Evolutionary conservation across 2,888 invertebrate genomes (phyloP).

Genomic region (Nemurella pictetii): DNA sequence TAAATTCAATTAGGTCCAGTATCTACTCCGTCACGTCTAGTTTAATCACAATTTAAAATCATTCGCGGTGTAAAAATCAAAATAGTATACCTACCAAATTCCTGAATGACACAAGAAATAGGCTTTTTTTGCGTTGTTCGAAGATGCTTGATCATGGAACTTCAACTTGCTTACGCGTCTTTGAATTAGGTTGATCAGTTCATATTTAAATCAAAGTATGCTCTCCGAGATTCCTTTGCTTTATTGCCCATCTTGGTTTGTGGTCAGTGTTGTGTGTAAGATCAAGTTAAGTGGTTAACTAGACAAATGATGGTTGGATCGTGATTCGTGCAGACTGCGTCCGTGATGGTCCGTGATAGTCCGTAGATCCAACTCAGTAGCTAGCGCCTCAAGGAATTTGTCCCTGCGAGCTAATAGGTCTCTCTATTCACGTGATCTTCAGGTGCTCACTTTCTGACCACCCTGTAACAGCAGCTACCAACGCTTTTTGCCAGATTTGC

Average conservation of each 20-base stretch:
- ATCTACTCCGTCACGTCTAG: background rate
- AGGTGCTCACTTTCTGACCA: background rate
- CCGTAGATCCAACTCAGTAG: background rate
- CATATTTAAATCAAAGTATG: background rate
- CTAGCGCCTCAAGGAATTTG: background rate
- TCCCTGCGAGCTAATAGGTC: background rate
- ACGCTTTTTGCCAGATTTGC: background rate
- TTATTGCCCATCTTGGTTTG: background rate
- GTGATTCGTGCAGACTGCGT: background rate
- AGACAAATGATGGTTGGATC: constrained; percentile 12
- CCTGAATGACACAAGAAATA: background rate
- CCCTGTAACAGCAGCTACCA: background rate
- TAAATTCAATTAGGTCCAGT: background rate
- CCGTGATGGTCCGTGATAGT: background rate
- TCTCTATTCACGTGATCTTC: background rate
- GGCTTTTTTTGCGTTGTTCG: background rate
- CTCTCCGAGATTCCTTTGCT: background rate
- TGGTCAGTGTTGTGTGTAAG: background rate
- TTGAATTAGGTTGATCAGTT: background rate
- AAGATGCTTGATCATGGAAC: no score
- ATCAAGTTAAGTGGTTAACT: constrained; percentile 13
- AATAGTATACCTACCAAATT: background rate
- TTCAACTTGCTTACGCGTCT: background rate
- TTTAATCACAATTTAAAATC: background rate
- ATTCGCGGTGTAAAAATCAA: background rate